phyloP scores from a whole-genome alignment of 2,797 vertebrate species.

The Leptatherina wallacei region DNA sequence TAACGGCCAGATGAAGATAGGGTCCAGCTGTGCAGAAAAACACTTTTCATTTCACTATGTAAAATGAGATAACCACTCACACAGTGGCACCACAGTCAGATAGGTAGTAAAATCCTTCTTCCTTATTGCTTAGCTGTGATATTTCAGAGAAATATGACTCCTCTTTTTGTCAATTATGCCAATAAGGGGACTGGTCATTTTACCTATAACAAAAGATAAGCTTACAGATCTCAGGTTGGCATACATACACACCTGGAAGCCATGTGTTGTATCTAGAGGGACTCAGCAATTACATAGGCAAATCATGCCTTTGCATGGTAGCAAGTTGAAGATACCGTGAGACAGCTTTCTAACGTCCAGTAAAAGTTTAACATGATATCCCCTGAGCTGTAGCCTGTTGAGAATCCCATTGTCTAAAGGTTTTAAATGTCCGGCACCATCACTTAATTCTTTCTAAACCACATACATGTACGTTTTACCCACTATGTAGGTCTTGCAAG shows the following conservation, averaged over 20 bases:
- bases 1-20: neutral
- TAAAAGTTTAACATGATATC: slow-evolving; percentile 52
- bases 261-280: slow-evolving; percentile 17
- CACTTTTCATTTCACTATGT: neutral
- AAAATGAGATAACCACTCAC: neutral
- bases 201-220: slow-evolving; percentile 1
- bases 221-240: slow-evolving; percentile 1
- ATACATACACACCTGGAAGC: slow-evolving; percentile 25
- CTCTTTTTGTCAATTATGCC: neutral
- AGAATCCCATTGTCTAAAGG: neutral
- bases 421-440: neutral
- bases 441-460: neutral
- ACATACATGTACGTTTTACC: neutral
- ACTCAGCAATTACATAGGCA: slow-evolving; percentile 48
- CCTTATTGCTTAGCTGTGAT: neutral
- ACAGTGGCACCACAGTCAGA: neutral
- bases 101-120: neutral
- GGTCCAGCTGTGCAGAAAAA: neutral
- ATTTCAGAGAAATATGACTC: neutral
- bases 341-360: slow-evolving; percentile 33
- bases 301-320: slow-evolving; percentile 54
- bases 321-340: slow-evolving; percentile 29
- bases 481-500: neutral
- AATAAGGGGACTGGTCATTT: neutral
- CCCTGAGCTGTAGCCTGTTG: neutral